Base-by-base conservation (phyloP, 2,113 vertebrate genomes). In the Periophthalmus modestus region DNA sequence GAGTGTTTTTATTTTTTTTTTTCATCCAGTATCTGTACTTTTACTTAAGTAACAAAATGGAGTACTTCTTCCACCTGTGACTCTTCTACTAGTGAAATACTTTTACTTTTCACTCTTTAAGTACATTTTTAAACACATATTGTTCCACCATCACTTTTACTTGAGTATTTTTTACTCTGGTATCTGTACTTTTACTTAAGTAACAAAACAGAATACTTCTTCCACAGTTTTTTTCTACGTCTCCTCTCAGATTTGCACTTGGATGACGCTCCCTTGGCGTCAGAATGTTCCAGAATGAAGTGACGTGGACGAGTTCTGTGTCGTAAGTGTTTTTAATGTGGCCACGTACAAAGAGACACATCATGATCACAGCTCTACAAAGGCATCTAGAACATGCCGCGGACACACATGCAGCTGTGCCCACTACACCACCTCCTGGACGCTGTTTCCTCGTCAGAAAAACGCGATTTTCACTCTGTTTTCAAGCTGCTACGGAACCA, bases 321-420 rank as follows among this genome's bases (percentile, higher is more conserved):
- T 79, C 72, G 73, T 83, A 5, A 67, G 82, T 83, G 76, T 80
- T 91, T n/a, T 91, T 92, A 90, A 87, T 92, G 88, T 87, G 85
- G 70, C 69, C 74, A 79, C 33, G 66, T 88, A 90, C 84, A 92
- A 88, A 90, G 75, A 88, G 76, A 88, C 84, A 86, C 90, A 91
- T 84, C 84, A 84, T 83, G 52, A 83, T 82, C 71, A 79, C 75
- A 81, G 84, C 81, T 85, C 88, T 90, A 89, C 82, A 69, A 54
- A 50, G 85, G 86, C 87, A 88, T 89, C 78, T 72, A 84, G 86
- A 90, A 84, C 80, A 84, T 84, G 83, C 89, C 84, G 67, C 24
- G 28, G 18, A 73, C 83, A 79, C 76, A 77, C 69, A 48, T 63
- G 23, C 62, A 74, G 73, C 33, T 65, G 59, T 33, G 0, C 15